A percentile compares a stretch with the other conserved stretches of the same genome.
phyloP scores from a whole-genome alignment of 2,888 invertebrate species.

The Drosophila kuntzei region DNA sequence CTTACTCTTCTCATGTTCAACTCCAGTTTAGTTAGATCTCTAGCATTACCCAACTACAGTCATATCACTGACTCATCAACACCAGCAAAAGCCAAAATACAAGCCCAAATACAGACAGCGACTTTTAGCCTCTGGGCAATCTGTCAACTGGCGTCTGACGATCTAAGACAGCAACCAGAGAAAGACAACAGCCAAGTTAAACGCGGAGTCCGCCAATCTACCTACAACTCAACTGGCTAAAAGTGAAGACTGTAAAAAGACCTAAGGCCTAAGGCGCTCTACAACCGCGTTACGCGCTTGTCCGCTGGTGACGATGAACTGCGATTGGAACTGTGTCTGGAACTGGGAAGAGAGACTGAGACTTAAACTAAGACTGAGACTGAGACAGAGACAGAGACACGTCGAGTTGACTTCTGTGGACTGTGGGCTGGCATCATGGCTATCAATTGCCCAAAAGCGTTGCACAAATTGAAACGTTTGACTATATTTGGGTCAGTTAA shows the following conservation, averaged over 20 bases:
- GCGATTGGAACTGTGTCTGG: slow-evolving; percentile 38
- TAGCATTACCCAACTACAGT: slow-evolving; percentile 28
- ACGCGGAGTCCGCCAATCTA: slow-evolving; percentile 14
- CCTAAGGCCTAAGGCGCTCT: slow-evolving; percentile 61
- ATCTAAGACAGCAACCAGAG: slow-evolving; percentile 65
- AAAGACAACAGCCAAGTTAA: slow-evolving; percentile 9
- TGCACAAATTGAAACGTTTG: slow-evolving; percentile 84
- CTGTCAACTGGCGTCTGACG: slow-evolving; percentile 76
- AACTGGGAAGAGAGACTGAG: slow-evolving; percentile 13
- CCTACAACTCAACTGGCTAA: slow-evolving; percentile 51
- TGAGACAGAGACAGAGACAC: slow-evolving; percentile 15
- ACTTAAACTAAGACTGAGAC: slow-evolving; percentile 11
- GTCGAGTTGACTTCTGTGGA: slow-evolving; percentile 61
- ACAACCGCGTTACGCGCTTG: slow-evolving; percentile 77
- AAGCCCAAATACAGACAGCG: slow-evolving; percentile 57
- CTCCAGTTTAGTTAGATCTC: neutral
- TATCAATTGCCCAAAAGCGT: slow-evolving; percentile 82
- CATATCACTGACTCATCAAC: slow-evolving; percentile 71
- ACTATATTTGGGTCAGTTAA: slow-evolving; percentile 83
- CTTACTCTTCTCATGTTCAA: neutral
- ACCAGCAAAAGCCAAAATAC: slow-evolving; percentile 45
- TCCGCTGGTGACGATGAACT: slow-evolving; percentile 75
- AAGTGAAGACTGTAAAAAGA: slow-evolving; percentile 47
- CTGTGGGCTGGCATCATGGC: slow-evolving; percentile 50
- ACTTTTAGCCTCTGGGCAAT: slow-evolving; percentile 75